A percentile compares a stretch with the other conserved stretches of the same genome.
Evolutionary conservation across 2,797 vertebrate species (phyloP).

Genomic region (Amazona finschi): DNA sequence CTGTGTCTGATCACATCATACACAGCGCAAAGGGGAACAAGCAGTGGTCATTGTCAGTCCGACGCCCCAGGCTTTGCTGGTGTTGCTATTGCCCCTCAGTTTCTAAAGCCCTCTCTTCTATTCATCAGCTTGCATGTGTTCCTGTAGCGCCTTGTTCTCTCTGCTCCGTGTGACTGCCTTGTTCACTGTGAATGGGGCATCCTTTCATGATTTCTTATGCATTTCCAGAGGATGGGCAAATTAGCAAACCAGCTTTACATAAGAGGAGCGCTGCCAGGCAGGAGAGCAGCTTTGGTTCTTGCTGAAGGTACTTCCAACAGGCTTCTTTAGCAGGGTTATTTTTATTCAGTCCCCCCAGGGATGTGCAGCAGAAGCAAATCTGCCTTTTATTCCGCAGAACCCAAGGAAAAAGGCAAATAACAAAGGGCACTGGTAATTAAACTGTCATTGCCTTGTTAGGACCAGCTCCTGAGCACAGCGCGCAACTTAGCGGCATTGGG

Average conservation of each 20-base stretch:
- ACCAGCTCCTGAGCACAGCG: background rate
- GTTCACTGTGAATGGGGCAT: background rate
- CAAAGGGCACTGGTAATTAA: background rate
- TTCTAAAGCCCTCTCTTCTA: background rate
- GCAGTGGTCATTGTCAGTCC: background rate
- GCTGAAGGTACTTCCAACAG: slow-evolving; percentile 42
- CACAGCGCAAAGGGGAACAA: background rate
- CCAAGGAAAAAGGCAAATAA: slow-evolving; percentile 28
- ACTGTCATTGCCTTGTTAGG: background rate
- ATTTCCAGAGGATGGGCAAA: background rate
- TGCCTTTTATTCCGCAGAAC: slow-evolving; percentile 49
- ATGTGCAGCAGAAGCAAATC: slow-evolving; percentile 47
- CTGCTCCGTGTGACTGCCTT: background rate
- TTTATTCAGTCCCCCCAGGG: slow-evolving; percentile 52
- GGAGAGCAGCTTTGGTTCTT: slow-evolving; percentile 31
- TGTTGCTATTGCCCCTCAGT: background rate
- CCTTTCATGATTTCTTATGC: background rate
- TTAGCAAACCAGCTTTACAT: slow-evolving; percentile 24
- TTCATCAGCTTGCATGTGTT: background rate
- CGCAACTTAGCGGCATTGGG: background rate
- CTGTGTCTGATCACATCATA: background rate
- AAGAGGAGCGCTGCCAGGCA: slow-evolving; percentile 9
- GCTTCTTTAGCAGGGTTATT: slow-evolving; percentile 25
- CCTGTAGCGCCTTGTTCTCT: background rate
- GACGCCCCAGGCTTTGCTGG: background rate